Percentiles rank a stretch among this genome's conserved stretches.
These are phyloP conservation scores for Sebastes cheni DNA, from an alignment of 2,797 vertebrate genomes.

Conservation along the genomic window DNA sequence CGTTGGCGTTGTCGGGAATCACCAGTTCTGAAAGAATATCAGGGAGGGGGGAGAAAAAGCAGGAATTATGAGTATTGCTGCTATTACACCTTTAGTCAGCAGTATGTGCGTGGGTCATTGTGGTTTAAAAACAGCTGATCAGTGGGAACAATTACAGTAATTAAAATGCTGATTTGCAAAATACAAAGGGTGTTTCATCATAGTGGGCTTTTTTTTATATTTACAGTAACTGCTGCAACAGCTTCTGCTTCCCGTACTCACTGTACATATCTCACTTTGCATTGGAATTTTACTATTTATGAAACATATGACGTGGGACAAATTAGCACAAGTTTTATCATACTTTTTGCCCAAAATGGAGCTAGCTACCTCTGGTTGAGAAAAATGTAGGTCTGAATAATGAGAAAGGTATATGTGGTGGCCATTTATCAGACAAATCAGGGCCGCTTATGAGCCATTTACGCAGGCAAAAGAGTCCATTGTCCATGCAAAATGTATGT, in stretches of 20 bases:
- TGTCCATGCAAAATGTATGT: no score
- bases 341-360: background rate
- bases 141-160: background rate
- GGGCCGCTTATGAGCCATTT: no score
- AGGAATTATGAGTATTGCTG: background rate
- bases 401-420: background rate
- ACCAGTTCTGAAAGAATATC: constrained; percentile 84
- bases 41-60: background rate
- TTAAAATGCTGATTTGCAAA: constrained; percentile 1
- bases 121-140: constrained; percentile 4
- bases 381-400: background rate
- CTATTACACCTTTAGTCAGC: background rate
- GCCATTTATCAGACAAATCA: no score
- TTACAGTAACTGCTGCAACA: background rate
- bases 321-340: background rate
- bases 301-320: background rate
- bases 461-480: no score
- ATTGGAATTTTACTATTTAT: background rate
- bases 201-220: background rate
- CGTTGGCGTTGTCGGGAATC: constrained; percentile 91
- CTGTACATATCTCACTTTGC: background rate
- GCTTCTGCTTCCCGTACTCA: background rate
- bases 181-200: background rate
- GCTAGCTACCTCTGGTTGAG: background rate
- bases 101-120: background rate